phyloP scores from a whole-genome alignment of 2,797 vertebrate genomes.

The Aeoliscus strigatus region DNA sequence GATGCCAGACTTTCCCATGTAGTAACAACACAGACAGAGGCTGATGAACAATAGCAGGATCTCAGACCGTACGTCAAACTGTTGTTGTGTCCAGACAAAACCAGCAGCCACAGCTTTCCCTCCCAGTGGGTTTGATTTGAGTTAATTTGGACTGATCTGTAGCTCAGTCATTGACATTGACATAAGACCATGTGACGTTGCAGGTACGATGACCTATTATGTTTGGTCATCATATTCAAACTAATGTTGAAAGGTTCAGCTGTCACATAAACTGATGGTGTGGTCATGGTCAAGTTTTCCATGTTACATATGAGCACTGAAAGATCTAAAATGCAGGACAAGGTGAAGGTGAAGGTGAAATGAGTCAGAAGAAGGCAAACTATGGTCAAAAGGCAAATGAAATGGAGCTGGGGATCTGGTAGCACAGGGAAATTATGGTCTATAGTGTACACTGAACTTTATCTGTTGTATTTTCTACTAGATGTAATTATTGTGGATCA shows the following conservation, averaged over 20 bases:
- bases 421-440: too few species aligned
- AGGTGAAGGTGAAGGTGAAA: constrained; percentile 1
- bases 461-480: too few species aligned
- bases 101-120: background rate
- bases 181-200: constrained; percentile 42
- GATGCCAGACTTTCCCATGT: constrained; percentile 45
- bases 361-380: background rate
- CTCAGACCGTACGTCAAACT: constrained; percentile 13
- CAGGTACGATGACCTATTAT: constrained; percentile 3
- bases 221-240: background rate
- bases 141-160: constrained; percentile 4
- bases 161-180: constrained; percentile 36
- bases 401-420: too few species aligned
- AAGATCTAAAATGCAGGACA: too few species aligned
- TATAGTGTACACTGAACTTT: too few species aligned
- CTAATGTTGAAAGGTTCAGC: too few species aligned
- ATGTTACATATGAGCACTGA: too few species aligned
- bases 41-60: constrained; percentile 22
- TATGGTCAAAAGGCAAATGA: too few species aligned
- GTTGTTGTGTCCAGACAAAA: constrained; percentile 12
- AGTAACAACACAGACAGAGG: constrained; percentile 32
- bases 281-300: too few species aligned
- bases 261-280: too few species aligned
- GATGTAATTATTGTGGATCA: too few species aligned
- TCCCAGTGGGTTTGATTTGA: constrained; percentile 3